Conservation (phyloP, 1,140 invertebrate species). For the Gonatopus flavifemur region DNA sequence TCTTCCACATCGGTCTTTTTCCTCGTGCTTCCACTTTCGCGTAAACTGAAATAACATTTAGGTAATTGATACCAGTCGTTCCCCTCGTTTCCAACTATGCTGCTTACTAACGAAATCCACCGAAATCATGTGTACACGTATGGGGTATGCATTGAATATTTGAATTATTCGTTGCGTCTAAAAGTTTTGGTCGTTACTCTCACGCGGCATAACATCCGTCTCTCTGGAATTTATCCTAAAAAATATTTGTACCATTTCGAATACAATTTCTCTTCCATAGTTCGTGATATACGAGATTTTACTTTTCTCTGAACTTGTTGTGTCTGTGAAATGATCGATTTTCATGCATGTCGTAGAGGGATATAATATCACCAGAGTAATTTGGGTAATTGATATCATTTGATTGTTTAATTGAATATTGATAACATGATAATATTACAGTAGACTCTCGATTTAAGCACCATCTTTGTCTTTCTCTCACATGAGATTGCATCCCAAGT, state of each 20-base stretch:
- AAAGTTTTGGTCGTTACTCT: slow-evolving; percentile 35
- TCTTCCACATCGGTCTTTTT: too few relatives aligned
- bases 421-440: too few relatives aligned
- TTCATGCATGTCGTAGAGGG: too few relatives aligned
- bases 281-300: slow-evolving; percentile 47
- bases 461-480: too few relatives aligned
- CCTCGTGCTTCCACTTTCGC: slow-evolving; percentile 10
- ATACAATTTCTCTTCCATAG: slow-evolving; percentile 14
- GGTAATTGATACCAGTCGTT: slow-evolving; percentile 38
- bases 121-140: slow-evolving; percentile 42
- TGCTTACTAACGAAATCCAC: slow-evolving; percentile 38
- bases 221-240: slow-evolving; percentile 51
- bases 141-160: slow-evolving; percentile 52
- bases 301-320: too few relatives aligned
- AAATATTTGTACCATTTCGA: slow-evolving; percentile 34
- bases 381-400: too few relatives aligned
- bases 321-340: too few relatives aligned
- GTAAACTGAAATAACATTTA: slow-evolving; percentile 22
- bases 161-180: slow-evolving; percentile 53
- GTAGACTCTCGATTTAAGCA: too few relatives aligned
- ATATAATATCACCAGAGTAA: too few relatives aligned
- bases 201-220: slow-evolving; percentile 15
- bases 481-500: too few relatives aligned
- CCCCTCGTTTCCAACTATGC: slow-evolving; percentile 38
- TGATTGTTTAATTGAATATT: too few relatives aligned